These are phyloP conservation scores for Holacanthella duospinosa DNA, from an alignment of 2,888 invertebrate species.

Conservation along the genomic window DNA sequence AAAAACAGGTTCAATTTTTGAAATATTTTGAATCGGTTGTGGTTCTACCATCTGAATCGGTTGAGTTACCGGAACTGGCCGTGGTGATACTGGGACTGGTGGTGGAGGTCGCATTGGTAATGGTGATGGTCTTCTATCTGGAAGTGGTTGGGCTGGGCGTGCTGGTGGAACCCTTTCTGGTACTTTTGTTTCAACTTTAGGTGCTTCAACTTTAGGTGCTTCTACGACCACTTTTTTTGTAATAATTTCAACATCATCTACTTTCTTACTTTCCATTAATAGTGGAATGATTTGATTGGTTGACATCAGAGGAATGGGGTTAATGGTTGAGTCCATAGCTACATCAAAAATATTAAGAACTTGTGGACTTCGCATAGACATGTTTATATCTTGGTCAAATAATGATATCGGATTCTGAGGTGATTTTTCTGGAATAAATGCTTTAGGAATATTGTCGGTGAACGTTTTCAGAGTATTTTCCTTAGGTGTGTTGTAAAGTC, in stretches of 20 bases:
- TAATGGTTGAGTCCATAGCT: too few relatives aligned
- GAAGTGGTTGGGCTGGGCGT: conserved; percentile 13
- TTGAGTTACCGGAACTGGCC: conserved; percentile 42
- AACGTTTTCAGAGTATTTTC: not conserved
- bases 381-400: not conserved
- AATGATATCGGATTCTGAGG: not conserved
- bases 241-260: conserved; percentile 16
- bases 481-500: conserved; percentile 26
- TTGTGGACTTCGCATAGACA: not conserved
- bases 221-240: conserved; percentile 12
- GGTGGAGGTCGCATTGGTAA: conserved; percentile 29
- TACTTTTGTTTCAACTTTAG: not conserved
- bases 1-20: conserved; percentile 40
- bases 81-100: conserved; percentile 36
- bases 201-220: conserved; percentile 3
- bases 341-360: not conserved
- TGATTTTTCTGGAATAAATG: not conserved
- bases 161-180: conserved; percentile 19
- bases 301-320: not conserved
- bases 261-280: too few relatives aligned
- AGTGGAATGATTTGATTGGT: not conserved
- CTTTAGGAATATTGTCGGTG: not conserved
- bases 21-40: conserved; percentile 39
- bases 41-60: conserved; percentile 39
- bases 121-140: conserved; percentile 15